phyloP scores from a whole-genome alignment of 1,140 invertebrate species.

The Drosophila hydei region DNA sequence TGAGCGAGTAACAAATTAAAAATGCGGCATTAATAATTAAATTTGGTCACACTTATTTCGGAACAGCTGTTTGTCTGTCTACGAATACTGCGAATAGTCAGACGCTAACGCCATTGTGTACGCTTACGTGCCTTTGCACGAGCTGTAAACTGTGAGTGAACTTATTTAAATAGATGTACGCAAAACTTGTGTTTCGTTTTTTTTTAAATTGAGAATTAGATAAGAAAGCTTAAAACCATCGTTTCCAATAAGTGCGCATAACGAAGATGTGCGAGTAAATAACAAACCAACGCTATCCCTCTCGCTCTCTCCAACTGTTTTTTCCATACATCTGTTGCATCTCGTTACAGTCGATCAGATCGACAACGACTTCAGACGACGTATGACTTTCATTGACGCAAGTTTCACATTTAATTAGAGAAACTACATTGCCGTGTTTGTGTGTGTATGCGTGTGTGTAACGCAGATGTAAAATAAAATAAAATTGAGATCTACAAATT shows the following conservation, averaged over 20 bases:
- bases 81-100: constrained; percentile 30
- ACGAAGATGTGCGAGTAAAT: background rate
- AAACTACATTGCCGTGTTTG: constrained; percentile 23
- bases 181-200: background rate
- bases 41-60: constrained; percentile 11
- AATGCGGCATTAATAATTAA: background rate
- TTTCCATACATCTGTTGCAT: constrained; percentile 13
- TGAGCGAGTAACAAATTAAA: background rate
- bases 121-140: constrained; percentile 38
- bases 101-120: constrained; percentile 49
- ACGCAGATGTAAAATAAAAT: constrained; percentile 11
- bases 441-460: constrained; percentile 15
- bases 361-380: constrained; percentile 22
- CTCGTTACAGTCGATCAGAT: constrained; percentile 33
- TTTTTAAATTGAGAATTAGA: background rate
- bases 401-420: constrained; percentile 53
- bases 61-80: constrained; percentile 30
- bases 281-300: constrained; percentile 19
- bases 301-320: constrained; percentile 22
- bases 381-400: constrained; percentile 36
- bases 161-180: background rate
- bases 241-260: background rate
- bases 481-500: constrained; percentile 6
- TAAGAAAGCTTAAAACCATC: background rate
- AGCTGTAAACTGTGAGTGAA: constrained; percentile 34